Base-by-base conservation (phyloP, 2,113 vertebrate genomes). In the Ciconia boyciana region DNA sequence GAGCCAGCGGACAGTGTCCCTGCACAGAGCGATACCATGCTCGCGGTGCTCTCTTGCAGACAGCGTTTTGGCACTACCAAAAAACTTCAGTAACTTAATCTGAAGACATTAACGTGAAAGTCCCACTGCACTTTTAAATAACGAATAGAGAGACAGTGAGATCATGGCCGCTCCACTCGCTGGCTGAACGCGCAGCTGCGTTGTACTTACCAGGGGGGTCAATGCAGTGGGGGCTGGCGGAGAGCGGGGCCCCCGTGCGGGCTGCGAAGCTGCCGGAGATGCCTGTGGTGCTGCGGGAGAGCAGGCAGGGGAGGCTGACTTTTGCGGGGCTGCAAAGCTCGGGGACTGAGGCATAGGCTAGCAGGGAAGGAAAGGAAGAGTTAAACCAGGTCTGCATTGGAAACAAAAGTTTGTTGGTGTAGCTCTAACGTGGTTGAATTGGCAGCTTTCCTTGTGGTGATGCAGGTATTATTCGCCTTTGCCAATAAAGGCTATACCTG, bases 81-180 rank as follows among this genome's bases (percentile, higher is more conserved):
- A 65, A 44, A 57, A 52, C 81, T 76, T 54, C 32, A 69, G 89
- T 94, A 94, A 95, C 70, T 85, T 91, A 87, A 94, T 95, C 80
- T 82, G 69, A 82, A 92, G 83, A 89, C 69, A 79, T 84, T 76
- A 46, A 51, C 2, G 0, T 75, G 39, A 9, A 95, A 92, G 74
- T 94, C 90, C 77, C 91, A 78, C 61, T 87, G 77, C 81, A 84
- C 83, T 93, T 93, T 94, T 84, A 95, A 94, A 95, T 76, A 94
- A 90, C 86, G 93, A 93, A 96, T 95, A 94, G 86, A 92, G 83
- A 93, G 94, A 93, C 91, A 94, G 77, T 94, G 92, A 96, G 94
- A 76, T 96, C 94, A 96, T 29, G 83, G 86, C 80, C 4, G 0
- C 70, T 20, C 15, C 0, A 2, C 58, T 55, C 4, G 0, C 60